Base-by-base conservation (phyloP, 2,113 vertebrate species). In the Daboia siamensis region DNA sequence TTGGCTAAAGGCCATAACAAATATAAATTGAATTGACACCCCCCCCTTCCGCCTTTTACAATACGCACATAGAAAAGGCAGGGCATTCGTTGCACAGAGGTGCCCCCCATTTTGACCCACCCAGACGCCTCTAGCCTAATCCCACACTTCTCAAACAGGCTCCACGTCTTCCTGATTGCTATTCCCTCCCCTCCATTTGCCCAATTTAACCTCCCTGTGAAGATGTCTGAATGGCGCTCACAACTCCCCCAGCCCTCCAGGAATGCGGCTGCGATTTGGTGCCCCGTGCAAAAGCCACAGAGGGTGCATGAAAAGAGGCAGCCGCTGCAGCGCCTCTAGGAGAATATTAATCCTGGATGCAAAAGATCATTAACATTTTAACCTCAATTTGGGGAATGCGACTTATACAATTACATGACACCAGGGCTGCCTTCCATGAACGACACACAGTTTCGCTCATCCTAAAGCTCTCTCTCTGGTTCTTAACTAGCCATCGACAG, bases 361-460 rank as follows among this genome's bases (percentile, higher is more conserved):
- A 97, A 97, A 97, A 96, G 93, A 93, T 97, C 98, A 98, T 98
- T 99, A 98, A 98, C 98, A 98, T 98, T 98, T 97, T 98, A 98
- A 99, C 98, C 98, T 97, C 96, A 96, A 98, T 97, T 97, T 98
- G 97, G 95, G 46, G 97, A 98, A 97, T 95, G 94, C 93, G 97
- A 96, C 96, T 97, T 96, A 93, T 87, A 94, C 96, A 98, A 97
- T 94, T 92, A 94, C 96, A 96, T 0, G 97, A 96, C 95, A 94
- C 93, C 93, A 91, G 90, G 93, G 96, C 95, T 86, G 88, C n/a
- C 80, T 94, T 94, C 95, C 94, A 90, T 92, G 96, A 94, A 95
- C 94, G 92, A 86, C 91, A 91, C 86, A 86, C 1, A 95, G 94
- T 95, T 93, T 94, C 56, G 2, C 86, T 87, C 39, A 93, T 21